phyloP scores from a whole-genome alignment of 2,797 vertebrate genomes.

The Paratrypauchen microcephalus region DNA sequence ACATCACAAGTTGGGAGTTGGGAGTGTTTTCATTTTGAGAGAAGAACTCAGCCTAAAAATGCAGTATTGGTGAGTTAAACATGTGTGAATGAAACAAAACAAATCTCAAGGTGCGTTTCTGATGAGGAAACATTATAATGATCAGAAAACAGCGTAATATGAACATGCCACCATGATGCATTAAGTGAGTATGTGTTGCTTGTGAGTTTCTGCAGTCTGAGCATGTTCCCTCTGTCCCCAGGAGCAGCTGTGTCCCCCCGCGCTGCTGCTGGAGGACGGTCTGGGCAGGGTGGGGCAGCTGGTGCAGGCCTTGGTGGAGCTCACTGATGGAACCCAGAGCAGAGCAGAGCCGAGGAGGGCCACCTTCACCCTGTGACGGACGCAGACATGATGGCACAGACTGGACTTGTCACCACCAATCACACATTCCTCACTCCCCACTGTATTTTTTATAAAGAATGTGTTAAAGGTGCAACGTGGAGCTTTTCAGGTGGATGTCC shows the following conservation, averaged over 20 bases:
- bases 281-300: constrained; percentile 76
- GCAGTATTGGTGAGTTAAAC: too few species aligned
- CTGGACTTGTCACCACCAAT: background rate
- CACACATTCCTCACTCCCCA: background rate
- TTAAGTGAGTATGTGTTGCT: too few species aligned
- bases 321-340: constrained; percentile 36
- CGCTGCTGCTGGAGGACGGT: constrained; percentile 82
- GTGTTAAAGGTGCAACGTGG: background rate
- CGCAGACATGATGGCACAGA: background rate
- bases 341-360: constrained; percentile 45
- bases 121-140: too few species aligned
- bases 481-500: too few species aligned
- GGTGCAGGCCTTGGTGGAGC: constrained; percentile 73
- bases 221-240: constrained; percentile 29
- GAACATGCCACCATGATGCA: too few species aligned
- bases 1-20: too few species aligned
- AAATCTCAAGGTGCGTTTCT: too few species aligned
- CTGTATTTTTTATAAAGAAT: background rate
- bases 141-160: too few species aligned
- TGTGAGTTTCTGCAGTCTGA: background rate
- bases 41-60: too few species aligned
- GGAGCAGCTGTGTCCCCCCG: constrained; percentile 82
- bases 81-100: too few species aligned
- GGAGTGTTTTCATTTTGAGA: too few species aligned
- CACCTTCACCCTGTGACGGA: constrained; percentile 12